A percentile compares a stretch with the other conserved stretches of the same genome.
These are phyloP conservation scores for Drosophila diplacantha DNA, from an alignment of 2,888 invertebrate genomes.

Conservation along the genomic window DNA sequence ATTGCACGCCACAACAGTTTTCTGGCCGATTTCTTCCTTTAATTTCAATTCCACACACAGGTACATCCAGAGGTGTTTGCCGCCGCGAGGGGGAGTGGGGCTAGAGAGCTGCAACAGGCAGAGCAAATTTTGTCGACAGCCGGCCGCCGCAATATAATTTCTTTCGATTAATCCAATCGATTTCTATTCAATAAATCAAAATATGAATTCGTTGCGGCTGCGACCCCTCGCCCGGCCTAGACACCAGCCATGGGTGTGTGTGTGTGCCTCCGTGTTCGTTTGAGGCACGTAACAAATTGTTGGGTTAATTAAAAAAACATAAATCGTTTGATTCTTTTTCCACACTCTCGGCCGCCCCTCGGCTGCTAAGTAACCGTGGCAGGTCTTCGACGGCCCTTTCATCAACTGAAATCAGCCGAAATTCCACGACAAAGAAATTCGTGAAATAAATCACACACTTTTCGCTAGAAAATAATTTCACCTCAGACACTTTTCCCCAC, in stretches of 20 bases:
- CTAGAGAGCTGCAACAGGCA: constrained; percentile 40
- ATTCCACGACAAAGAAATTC: constrained; percentile 42
- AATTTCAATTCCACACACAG: constrained; percentile 59
- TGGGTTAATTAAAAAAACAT: constrained; percentile 77
- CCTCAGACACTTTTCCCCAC: constrained; percentile 24
- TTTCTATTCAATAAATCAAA: constrained; percentile 76
- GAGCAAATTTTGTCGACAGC: constrained; percentile 47
- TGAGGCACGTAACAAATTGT: constrained; percentile 76
- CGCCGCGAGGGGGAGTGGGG: constrained; percentile 12
- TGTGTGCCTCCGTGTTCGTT: constrained; percentile 51
- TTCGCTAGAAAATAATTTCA: constrained; percentile 46
- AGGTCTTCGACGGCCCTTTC: constrained; percentile 60
- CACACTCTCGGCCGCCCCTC: constrained; percentile 8
- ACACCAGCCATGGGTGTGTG: constrained; percentile 12
- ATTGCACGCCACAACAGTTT: constrained; percentile 62
- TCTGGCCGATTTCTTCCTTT: constrained; percentile 59
- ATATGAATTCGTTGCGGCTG: constrained; percentile 72
- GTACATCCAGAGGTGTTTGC: constrained; percentile 11
- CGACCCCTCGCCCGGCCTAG: constrained; percentile 46
- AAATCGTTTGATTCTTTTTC: constrained; percentile 73
- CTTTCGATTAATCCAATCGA: constrained; percentile 73
- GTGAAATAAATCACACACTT: constrained; percentile 19
- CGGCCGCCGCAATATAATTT: constrained; percentile 57
- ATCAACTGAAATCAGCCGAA: constrained; percentile 47
- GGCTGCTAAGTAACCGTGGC: constrained; percentile 61